Evolutionary conservation across 2,113 vertebrate species (phyloP).

Genomic region (Thomomys bottae): DNA sequence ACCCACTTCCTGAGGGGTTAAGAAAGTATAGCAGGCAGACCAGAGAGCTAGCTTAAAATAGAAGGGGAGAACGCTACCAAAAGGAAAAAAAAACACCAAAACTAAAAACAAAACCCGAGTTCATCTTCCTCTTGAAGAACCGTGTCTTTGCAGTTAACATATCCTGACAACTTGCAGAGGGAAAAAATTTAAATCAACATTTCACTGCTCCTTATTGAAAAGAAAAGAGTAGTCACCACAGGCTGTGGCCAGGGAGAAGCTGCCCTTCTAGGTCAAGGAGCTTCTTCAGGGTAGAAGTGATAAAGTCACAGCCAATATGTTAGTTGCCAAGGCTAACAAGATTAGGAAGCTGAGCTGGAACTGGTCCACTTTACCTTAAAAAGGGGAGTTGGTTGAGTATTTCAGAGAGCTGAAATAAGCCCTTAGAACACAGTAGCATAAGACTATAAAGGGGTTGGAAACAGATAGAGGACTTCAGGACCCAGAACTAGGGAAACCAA

Average conservation of each 20-base stretch:
- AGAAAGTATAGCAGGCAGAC: neutral
- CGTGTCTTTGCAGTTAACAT: neutral
- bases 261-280: neutral
- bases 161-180: neutral
- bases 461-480: neutral
- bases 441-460: neutral
- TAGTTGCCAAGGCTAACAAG: neutral
- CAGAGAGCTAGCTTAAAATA: slow-evolving; percentile 15
- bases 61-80: neutral
- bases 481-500: neutral
- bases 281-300: neutral
- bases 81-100: too few relatives aligned
- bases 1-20: neutral
- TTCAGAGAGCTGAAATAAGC: neutral
- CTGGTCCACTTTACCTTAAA: neutral
- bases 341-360: neutral
- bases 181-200: too few relatives aligned
- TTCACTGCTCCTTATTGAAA: neutral
- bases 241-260: neutral
- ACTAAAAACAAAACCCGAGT: neutral
- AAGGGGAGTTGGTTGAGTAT: neutral
- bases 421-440: neutral
- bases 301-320: neutral
- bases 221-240: neutral
- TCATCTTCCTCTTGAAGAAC: neutral